phyloP scores from a whole-genome alignment of 2,888 invertebrate genomes.

The Ariolimax columbianus region DNA sequence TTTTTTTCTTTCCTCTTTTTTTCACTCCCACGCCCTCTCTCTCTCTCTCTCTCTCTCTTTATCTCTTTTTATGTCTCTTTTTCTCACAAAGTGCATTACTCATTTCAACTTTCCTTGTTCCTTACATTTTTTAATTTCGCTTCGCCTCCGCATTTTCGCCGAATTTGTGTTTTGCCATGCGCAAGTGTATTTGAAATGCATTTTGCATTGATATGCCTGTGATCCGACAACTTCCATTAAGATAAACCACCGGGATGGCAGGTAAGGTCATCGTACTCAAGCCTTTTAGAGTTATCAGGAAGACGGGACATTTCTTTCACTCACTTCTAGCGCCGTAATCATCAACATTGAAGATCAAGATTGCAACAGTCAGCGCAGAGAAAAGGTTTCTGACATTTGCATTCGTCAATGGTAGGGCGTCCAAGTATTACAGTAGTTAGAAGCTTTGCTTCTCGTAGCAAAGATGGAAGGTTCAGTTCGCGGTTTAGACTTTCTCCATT shows the following conservation, averaged over 20 bases:
- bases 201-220: background rate
- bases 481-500: too few species aligned
- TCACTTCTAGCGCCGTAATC: background rate
- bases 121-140: background rate
- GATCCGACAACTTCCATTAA: conserved; percentile 3
- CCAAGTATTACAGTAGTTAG: too few species aligned
- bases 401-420: too few species aligned
- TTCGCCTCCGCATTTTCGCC: background rate
- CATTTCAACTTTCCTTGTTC: too few species aligned
- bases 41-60: background rate
- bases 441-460: too few species aligned
- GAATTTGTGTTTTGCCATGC: background rate
- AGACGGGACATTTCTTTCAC: background rate
- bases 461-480: too few species aligned
- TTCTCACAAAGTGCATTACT: too few species aligned
- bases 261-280: background rate
- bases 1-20: background rate
- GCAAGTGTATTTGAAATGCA: background rate
- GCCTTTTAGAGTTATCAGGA: background rate
- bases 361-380: background rate
- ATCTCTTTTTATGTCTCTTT: background rate
- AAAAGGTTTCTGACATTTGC: background rate
- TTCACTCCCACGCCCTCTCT: background rate
- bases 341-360: background rate
- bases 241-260: background rate